Percentiles rank a stretch among this genome's conserved stretches.
Conservation (phyloP, 2,797 vertebrate species). For the Loris lydekkerianus region DNA sequence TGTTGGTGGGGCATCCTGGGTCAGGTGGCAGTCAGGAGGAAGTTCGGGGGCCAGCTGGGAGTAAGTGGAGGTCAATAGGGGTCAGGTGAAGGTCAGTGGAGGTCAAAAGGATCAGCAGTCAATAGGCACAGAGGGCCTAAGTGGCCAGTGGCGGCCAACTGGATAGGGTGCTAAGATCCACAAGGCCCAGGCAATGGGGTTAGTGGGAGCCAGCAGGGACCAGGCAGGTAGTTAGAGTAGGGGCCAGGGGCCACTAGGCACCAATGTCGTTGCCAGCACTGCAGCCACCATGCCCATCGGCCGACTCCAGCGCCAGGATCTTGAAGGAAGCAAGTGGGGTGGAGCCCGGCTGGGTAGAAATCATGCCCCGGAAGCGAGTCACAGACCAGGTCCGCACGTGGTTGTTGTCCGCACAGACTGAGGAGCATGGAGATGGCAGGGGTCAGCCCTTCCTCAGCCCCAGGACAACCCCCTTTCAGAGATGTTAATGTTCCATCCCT, state of each 20-base stretch:
- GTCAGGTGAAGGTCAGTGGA: background rate
- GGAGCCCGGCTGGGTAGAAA: slow-evolving; percentile 96
- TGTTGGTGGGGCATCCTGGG: background rate
- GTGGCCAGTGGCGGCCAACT: background rate
- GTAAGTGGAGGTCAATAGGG: background rate
- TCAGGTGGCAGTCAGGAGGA: background rate
- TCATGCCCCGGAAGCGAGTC: slow-evolving; percentile 96
- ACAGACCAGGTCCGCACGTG: slow-evolving; percentile 96
- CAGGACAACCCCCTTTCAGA: background rate
- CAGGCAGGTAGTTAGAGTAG: background rate
- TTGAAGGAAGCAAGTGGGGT: slow-evolving; percentile 96
- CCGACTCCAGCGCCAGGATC: slow-evolving; percentile 94
- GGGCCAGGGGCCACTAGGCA: slow-evolving; percentile 63
- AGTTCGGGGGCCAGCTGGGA: background rate
- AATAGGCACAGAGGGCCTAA: background rate
- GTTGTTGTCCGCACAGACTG: slow-evolving; percentile 96
- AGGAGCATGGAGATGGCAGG: accelerated
- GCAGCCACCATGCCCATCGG: slow-evolving; percentile 93
- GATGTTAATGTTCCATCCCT: background rate
- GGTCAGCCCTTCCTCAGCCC: slow-evolving; percentile 39
- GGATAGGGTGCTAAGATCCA: background rate
- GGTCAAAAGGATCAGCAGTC: background rate
- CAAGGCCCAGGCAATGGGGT: background rate
- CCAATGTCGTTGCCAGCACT: slow-evolving; percentile 94
- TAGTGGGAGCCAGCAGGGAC: background rate